Evolutionary conservation across 2,888 invertebrate species (phyloP).

Genomic region (Salticus scenicus): DNA sequence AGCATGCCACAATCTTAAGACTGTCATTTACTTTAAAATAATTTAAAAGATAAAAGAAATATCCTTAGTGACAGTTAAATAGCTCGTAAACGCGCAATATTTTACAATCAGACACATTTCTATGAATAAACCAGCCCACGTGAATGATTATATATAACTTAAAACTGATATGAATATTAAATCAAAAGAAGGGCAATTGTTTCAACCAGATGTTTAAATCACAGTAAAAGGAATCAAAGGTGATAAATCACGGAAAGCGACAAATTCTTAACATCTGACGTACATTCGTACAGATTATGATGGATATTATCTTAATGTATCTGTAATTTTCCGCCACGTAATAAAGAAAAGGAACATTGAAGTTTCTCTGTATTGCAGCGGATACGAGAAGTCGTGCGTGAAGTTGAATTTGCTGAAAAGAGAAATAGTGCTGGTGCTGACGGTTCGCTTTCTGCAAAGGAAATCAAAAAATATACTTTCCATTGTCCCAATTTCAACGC

Average conservation of each 20-base stretch:
- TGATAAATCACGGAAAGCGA: conserved; percentile 6
- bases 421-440: not conserved
- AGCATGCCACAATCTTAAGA: too few relatives aligned
- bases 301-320: conserved; percentile 36
- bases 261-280: conserved; percentile 10
- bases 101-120: too few relatives aligned
- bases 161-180: not conserved
- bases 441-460: not conserved
- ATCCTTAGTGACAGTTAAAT: not conserved
- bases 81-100: too few relatives aligned
- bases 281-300: conserved; percentile 12
- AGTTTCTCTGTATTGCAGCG: conserved; percentile 3
- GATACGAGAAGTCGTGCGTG: conserved; percentile 15
- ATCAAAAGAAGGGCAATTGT: not conserved
- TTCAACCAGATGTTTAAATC: not conserved
- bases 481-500: not conserved
- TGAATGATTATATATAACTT: not conserved
- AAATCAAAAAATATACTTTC: not conserved
- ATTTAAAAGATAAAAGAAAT: not conserved
- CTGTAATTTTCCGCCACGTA: conserved; percentile 46
- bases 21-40: too few relatives aligned
- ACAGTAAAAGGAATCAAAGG: not conserved
- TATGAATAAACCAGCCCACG: too few relatives aligned
- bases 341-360: conserved; percentile 27
- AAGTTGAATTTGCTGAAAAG: not conserved